These are phyloP conservation scores for Aegotheles bennettii DNA, from an alignment of 2,113 vertebrate genomes.

Conservation along the genomic window DNA sequence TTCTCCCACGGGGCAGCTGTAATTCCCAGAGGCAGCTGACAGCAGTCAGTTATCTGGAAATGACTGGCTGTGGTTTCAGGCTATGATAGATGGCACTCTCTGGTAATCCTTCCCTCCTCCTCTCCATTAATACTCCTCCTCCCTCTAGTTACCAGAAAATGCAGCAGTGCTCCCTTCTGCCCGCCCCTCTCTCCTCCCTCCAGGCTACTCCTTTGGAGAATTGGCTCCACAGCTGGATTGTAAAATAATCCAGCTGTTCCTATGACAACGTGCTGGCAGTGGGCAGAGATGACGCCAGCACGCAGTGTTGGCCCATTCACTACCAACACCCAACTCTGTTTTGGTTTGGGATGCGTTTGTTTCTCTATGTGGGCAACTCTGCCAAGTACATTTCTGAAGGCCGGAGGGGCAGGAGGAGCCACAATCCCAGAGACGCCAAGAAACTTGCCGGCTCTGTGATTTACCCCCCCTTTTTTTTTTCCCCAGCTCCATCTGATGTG, in stretches of 20 bases:
- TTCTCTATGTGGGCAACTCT: conserved; percentile 19
- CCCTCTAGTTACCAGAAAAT: conserved; percentile 27
- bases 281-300: conserved; percentile 61
- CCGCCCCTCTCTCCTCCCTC: conserved; percentile 18
- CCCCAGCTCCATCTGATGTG: conserved; percentile 15
- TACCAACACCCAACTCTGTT: conserved; percentile 68
- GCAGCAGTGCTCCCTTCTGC: background rate
- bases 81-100: background rate
- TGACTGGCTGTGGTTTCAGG: background rate
- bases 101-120: conserved; percentile 15
- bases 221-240: conserved; percentile 56
- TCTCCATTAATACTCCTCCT: background rate
- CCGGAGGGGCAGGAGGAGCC: conserved; percentile 31
- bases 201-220: conserved; percentile 58
- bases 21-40: background rate
- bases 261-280: conserved; percentile 69
- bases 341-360: conserved; percentile 62
- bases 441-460: conserved; percentile 50
- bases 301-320: conserved; percentile 43
- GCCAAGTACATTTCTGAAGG: conserved; percentile 51
- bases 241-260: conserved; percentile 68
- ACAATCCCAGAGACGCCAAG: conserved; percentile 32
- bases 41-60: conserved; percentile 13
- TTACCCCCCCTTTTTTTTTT: background rate
- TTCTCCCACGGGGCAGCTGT: background rate